Conservation (phyloP, 2,797 vertebrate genomes). For the Rhodeus uyekii region DNA sequence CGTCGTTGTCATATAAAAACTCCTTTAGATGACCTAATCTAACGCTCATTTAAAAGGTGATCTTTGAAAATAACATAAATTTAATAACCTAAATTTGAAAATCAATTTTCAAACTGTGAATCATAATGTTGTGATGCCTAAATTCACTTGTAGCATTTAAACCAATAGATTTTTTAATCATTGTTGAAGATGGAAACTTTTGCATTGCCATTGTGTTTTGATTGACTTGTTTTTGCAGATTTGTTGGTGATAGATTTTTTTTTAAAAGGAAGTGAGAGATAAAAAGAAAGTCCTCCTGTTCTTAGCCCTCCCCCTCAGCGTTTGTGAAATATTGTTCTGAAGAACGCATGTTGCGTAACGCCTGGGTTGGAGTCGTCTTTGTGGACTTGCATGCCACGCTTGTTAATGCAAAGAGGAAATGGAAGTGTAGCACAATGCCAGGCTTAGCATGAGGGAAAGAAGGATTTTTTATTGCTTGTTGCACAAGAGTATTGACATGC, state of each 20-base stretch:
- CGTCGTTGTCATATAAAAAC: too few species aligned
- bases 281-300: not conserved
- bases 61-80: not conserved
- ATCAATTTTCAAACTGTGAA: not conserved
- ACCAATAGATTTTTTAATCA: not conserved
- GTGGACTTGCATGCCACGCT: slow-evolving; percentile 15
- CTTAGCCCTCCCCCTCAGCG: not conserved
- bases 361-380: slow-evolving; percentile 44
- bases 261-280: slow-evolving; percentile 3
- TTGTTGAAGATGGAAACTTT: slow-evolving; percentile 12
- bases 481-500: slow-evolving; percentile 41
- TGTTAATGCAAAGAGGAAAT: slow-evolving; percentile 39
- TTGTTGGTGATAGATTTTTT: not conserved
- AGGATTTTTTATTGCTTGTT: slow-evolving; percentile 48
- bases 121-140: not conserved
- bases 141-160: not conserved
- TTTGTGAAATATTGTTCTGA: slow-evolving; percentile 42
- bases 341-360: slow-evolving; percentile 52
- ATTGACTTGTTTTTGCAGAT: slow-evolving; percentile 29
- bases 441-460: slow-evolving; percentile 34
- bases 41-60: not conserved
- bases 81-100: not conserved
- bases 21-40: not conserved
- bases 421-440: slow-evolving; percentile 48
- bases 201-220: slow-evolving; percentile 5